A percentile compares a stretch with the other conserved stretches of the same genome.
Evolutionary conservation across 2,113 vertebrate genomes (phyloP).

Genomic region (Corythoichthys haematopterus): DNA sequence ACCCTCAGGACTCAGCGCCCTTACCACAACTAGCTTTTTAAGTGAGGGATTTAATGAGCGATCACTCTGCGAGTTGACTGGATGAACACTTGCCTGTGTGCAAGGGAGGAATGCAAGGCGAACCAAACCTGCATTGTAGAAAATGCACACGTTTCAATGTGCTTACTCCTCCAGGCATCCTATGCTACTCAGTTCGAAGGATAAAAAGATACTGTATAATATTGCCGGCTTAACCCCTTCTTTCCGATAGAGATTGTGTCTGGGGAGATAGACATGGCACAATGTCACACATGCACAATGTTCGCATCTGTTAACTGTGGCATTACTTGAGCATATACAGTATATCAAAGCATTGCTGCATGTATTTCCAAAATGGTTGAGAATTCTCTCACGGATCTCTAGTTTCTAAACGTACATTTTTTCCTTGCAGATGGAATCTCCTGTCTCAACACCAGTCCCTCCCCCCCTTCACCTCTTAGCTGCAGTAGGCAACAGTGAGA

Average conservation of each 20-base stretch:
- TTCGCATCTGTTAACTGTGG: slow-evolving; percentile 33
- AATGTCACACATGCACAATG: slow-evolving; percentile 27
- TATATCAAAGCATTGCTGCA: slow-evolving; percentile 33
- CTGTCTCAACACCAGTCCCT: slow-evolving; percentile 88
- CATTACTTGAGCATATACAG: slow-evolving; percentile 12
- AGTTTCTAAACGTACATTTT: slow-evolving; percentile 32
- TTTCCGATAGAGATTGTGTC: slow-evolving; percentile 20
- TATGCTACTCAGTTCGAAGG: slow-evolving; percentile 45
- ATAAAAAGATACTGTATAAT: slow-evolving; percentile 21
- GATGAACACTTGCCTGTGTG: slow-evolving; percentile 36
- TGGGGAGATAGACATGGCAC: slow-evolving; percentile 14
- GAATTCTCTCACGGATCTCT: slow-evolving; percentile 42
- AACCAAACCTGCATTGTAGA: slow-evolving; percentile 43
- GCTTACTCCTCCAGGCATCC: slow-evolving; percentile 20
- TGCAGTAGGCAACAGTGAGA: slow-evolving; percentile 85
- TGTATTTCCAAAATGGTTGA: slow-evolving; percentile 42
- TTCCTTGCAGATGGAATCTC: slow-evolving; percentile 89
- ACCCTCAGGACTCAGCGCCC: slow-evolving; percentile 38
- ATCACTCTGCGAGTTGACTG: slow-evolving; percentile 56
- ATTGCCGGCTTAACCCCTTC: background rate
- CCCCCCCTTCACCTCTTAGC: slow-evolving; percentile 90
- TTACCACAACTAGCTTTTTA: slow-evolving; percentile 50
- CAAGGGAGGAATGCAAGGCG: slow-evolving; percentile 24
- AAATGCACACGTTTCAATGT: slow-evolving; percentile 24
- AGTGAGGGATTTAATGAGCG: slow-evolving; percentile 65